Evolutionary conservation across 1,140 invertebrate genomes (phyloP).

Genomic region (Agrypnia vestita): DNA sequence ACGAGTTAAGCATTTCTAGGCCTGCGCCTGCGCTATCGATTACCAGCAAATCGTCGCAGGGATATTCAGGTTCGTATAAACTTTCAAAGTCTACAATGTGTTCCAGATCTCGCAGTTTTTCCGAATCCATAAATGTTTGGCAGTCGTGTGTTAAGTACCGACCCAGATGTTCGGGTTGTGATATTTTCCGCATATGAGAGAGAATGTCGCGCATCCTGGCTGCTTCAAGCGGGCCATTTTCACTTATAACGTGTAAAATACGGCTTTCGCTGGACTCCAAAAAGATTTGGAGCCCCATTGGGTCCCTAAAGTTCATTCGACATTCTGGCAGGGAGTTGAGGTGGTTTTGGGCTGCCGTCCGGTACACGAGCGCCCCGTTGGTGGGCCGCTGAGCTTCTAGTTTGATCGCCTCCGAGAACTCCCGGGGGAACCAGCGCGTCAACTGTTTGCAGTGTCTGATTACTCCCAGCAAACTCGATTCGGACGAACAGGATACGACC

Average conservation of each 20-base stretch:
- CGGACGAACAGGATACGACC: background rate
- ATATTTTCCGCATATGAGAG: background rate
- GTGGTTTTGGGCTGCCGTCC: too few relatives aligned
- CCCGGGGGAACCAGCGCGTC: background rate
- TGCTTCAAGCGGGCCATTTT: background rate
- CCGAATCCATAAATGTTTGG: background rate
- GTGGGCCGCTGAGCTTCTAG: background rate
- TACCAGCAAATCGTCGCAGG: background rate
- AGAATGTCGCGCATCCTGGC: background rate
- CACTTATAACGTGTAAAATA: background rate
- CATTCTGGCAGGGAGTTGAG: background rate
- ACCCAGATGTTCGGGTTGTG: too few relatives aligned
- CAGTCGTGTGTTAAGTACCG: background rate
- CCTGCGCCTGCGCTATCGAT: background rate
- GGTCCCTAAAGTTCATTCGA: background rate
- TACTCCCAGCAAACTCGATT: background rate
- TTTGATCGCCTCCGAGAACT: background rate
- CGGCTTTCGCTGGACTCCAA: background rate
- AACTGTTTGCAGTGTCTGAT: background rate
- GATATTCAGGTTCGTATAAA: too few relatives aligned
- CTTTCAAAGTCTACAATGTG: background rate
- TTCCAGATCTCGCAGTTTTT: background rate
- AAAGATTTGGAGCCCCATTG: background rate
- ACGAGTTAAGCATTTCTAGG: background rate
- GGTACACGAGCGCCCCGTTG: background rate